Evolutionary conservation across 2,113 vertebrate genomes (phyloP), one percentile per base, ranked within the genome.

Genomic region (Cryptotis parvus): DNA sequence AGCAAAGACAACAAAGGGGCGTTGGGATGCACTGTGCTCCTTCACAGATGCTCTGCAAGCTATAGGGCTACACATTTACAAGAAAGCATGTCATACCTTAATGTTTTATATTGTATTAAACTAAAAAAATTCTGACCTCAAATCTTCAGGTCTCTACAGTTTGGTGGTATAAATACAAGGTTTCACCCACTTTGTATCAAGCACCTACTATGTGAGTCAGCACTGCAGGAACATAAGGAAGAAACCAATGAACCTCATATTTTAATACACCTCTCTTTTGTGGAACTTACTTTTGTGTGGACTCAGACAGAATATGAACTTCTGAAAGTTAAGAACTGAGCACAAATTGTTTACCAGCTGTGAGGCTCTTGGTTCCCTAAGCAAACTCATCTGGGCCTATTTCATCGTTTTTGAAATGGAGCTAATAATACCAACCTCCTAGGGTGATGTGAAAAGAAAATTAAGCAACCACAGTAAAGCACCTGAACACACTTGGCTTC

Each of bases 21-120:
- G 74, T 37, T 68, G 16, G 70, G 86, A 90, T 74, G 79, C 4
- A 16, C 33, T 20, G 0, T 31, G 9, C 24, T 92, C 58, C 41
- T 35, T 66, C 82, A 73, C 35, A 89, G 91, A 82, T 89, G 49
- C 85, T 85, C 84, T 52, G 52, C 83, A 91, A 94, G 27, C 80
- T 77, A 11, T 37, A 73, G 73, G 26, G 75, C 76, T 92, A 68
- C 69, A 88, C 77, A 85, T 85, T 63, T 45, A 35, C 65, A 89
- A 88, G 39, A 39, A 31, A 37, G 37, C 29, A 74, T 4, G 27
- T 52, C 74, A 80, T 87, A 63, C 55, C 74, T 69, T 37, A 12
- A 39, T 72, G 39, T 41, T 91, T 9, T 49, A 11, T 45, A 49
- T 69, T 76, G 69, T 10, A 49, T 63, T 37, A 20, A 76, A 87